These are phyloP conservation scores for Aquatica leii DNA, from an alignment of 2,888 invertebrate genomes.

Conservation along the genomic window DNA sequence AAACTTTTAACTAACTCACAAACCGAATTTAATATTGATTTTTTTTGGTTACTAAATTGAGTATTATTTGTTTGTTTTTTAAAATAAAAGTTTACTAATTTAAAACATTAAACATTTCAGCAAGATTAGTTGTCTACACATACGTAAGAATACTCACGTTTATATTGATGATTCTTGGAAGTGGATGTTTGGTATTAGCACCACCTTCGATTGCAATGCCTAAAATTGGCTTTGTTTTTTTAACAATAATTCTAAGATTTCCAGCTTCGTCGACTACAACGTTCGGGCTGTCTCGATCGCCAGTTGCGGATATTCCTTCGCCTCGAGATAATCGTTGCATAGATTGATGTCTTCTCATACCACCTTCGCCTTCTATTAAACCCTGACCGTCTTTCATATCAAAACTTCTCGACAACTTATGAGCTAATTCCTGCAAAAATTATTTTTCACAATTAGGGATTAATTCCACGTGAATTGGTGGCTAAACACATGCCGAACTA, in stretches of 20 bases:
- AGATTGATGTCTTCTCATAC: constrained; percentile 77
- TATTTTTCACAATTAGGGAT: no score
- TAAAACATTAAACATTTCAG: no score
- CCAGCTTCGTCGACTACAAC: constrained; percentile 88
- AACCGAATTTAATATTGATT: no score
- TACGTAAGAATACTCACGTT: constrained; percentile 74
- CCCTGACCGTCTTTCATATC: constrained; percentile 88
- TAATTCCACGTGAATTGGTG: no score
- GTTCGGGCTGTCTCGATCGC: constrained; percentile 64
- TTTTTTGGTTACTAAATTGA: no score
- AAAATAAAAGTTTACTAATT: no score
- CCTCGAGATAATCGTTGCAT: constrained; percentile 76
- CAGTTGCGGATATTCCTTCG: constrained; percentile 56
- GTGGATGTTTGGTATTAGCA: constrained; percentile 92
- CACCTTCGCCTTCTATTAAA: constrained; percentile 70
- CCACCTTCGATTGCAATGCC: constrained; percentile 98
- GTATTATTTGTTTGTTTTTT: no score
- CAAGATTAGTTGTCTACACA: no score
- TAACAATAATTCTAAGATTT: constrained; percentile 87
- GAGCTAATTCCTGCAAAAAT: constrained; percentile 77
- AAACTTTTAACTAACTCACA: no score
- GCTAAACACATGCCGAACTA: no score
- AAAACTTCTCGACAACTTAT: constrained; percentile 86
- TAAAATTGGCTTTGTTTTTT: constrained; percentile 92
- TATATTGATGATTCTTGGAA: constrained; percentile 95